Percentiles rank a stretch among this genome's conserved stretches.
Conservation (phyloP, 2,113 vertebrate species). For the Elaphurus davidianus region DNA sequence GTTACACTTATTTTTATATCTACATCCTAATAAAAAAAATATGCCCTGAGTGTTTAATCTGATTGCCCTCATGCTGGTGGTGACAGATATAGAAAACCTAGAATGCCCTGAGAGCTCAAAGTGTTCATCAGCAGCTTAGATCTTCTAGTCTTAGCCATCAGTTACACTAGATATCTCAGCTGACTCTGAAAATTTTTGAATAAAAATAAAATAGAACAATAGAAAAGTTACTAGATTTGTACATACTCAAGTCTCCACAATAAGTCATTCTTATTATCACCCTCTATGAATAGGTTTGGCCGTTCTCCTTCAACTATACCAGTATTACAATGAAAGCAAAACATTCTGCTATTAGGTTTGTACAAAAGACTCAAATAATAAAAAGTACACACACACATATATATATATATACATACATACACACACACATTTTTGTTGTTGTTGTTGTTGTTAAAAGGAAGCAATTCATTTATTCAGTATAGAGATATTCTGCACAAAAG, state of each 20-base stretch:
- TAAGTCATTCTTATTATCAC: constrained; percentile 10
- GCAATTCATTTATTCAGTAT: neutral
- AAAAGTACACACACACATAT: neutral
- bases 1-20: neutral
- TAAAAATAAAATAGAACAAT: neutral
- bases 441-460: neutral
- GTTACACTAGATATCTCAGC: neutral
- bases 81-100: neutral
- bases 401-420: neutral
- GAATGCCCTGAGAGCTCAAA: neutral
- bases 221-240: neutral
- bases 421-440: neutral
- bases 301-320: constrained; percentile 1
- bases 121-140: neutral
- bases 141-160: neutral
- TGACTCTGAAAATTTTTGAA: neutral
- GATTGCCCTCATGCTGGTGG: neutral
- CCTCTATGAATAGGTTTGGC: neutral
- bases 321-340: neutral
- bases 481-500: neutral
- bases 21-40: neutral
- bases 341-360: neutral
- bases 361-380: constrained; percentile 5
- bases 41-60: neutral
- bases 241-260: neutral